Conservation (phyloP, 1,140 invertebrate genomes). For the Branchinecta lynchi region DNA sequence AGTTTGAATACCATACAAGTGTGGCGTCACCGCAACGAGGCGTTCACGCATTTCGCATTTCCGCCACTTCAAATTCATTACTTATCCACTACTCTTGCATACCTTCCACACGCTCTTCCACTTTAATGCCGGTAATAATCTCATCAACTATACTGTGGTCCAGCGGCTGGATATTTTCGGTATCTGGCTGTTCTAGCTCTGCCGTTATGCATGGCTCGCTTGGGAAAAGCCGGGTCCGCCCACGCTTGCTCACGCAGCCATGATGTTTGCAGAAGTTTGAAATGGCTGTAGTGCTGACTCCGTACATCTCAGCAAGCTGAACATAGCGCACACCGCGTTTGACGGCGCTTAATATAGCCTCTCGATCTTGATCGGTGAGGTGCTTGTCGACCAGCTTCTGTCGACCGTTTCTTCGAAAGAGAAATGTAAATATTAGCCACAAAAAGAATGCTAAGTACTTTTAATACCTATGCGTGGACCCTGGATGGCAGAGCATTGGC, state of each 20-base stretch:
- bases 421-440: neutral
- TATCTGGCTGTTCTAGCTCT: neutral
- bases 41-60: no score
- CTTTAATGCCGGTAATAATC: no score
- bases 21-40: no score
- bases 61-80: no score
- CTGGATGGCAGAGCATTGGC: no score
- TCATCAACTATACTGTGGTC: no score
- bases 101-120: no score
- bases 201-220: constrained; percentile 5
- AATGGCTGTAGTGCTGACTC: constrained; percentile 3
- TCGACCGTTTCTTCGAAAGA: neutral
- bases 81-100: no score
- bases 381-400: neutral
- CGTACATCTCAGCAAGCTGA: neutral
- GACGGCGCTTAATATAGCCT: neutral
- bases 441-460: no score
- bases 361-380: neutral
- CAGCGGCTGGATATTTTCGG: neutral
- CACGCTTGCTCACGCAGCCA: neutral
- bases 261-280: neutral
- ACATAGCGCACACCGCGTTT: neutral
- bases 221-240: neutral
- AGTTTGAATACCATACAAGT: no score
- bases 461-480: no score